A percentile compares a stretch with the other conserved stretches of the same genome.
phyloP scores from a whole-genome alignment of 2,113 vertebrate genomes.

The Microtus montanus region DNA sequence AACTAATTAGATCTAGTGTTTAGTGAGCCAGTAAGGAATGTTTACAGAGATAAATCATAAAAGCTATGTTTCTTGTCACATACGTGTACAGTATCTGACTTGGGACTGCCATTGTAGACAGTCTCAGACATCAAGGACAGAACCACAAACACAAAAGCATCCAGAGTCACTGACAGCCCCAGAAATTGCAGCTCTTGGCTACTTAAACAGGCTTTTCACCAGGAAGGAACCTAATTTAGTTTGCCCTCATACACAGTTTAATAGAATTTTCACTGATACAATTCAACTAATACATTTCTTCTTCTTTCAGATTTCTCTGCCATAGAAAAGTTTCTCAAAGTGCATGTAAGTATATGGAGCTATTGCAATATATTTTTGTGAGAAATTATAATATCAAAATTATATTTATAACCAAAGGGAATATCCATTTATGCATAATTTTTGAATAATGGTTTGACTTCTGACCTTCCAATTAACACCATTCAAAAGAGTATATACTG shows the following conservation, averaged over 20 bases:
- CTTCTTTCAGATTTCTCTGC: neutral
- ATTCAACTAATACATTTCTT: slow-evolving; percentile 4
- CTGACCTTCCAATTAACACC: neutral
- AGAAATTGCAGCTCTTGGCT: neutral
- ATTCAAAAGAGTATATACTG: neutral
- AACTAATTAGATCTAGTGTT: neutral
- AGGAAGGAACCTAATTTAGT: neutral
- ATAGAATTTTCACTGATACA: neutral
- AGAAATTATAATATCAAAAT: neutral
- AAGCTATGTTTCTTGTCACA: neutral
- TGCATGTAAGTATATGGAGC: neutral
- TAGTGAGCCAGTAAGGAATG: neutral
- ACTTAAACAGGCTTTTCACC: neutral
- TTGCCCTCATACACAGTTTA: neutral
- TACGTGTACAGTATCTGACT: neutral
- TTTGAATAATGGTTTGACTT: slow-evolving; percentile 2
- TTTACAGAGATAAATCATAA: neutral
- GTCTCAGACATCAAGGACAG: neutral
- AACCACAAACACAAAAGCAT: neutral
- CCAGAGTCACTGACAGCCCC: neutral
- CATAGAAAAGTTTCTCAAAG: neutral
- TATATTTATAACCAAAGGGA: neutral
- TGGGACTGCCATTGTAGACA: neutral
- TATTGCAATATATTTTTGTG: neutral
- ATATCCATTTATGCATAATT: neutral